These are phyloP conservation scores for Malurus elegans DNA, from an alignment of 2,113 vertebrate species.

Conservation along the genomic window DNA sequence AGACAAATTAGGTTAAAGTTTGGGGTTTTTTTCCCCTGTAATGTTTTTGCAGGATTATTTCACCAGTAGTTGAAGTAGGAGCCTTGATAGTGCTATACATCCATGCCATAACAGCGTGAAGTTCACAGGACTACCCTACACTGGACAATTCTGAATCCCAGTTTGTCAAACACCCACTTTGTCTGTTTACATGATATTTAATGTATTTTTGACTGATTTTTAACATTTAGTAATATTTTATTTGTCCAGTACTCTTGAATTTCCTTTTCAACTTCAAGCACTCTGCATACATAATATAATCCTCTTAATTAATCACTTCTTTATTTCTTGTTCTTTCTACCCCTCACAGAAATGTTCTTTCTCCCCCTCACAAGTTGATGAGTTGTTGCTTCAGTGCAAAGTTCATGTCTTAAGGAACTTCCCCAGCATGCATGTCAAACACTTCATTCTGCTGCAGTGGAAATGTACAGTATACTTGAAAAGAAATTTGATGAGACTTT, in stretches of 20 bases:
- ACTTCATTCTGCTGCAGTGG: neutral
- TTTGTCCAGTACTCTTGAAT: neutral
- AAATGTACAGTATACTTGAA: neutral
- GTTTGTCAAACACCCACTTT: neutral
- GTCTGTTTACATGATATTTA: neutral
- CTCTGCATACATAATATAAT: neutral
- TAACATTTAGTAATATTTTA: neutral
- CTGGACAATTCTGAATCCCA: neutral
- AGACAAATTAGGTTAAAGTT: neutral
- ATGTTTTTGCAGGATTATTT: neutral
- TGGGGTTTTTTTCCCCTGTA: neutral
- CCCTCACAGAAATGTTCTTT: neutral
- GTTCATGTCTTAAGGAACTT: neutral
- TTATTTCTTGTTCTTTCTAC: neutral
- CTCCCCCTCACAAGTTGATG: neutral
- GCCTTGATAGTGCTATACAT: neutral
- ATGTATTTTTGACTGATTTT: neutral
- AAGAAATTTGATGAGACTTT: neutral
- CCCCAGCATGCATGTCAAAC: neutral
- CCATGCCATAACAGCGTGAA: neutral
- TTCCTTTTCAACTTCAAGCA: neutral
- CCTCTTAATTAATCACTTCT: neutral
- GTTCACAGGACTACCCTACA: neutral
- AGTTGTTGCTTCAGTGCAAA: neutral
- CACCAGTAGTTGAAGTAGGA: neutral